Evolutionary conservation across 1,140 invertebrate genomes (phyloP), one percentile per base, ranked within the genome.

Genomic region (Dendroctonus ponderosae): DNA sequence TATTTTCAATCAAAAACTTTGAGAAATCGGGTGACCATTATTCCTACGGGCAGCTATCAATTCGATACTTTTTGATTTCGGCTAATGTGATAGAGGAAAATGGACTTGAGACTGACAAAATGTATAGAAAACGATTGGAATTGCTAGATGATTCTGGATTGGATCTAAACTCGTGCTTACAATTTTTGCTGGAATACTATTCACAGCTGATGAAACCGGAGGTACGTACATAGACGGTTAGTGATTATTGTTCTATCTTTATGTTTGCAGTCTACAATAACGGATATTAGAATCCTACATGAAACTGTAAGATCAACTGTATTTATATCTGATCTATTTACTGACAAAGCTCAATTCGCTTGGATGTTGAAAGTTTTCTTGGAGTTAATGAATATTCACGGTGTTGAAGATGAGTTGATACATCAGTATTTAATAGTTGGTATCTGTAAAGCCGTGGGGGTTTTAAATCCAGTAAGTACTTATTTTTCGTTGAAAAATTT

Each of bases 91-190:
- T 73, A 12, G 71, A 75, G 46, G 59, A 72, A 75, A 43, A 80
- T 70, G 15, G 78, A 72, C 42, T 77, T 76, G 12, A 54, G 74
- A 26, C 69, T 51, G 15, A 62, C 76, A 6, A 81, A 77, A 46
- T 80, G 71, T 54, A 70, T 73, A 41, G 72, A 74, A 42, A 78
- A 76, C 41, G 76, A 76, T 39, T 76, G 48, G 54, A 66, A n/a
- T 68, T 78, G 4, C 62, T 85, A 3, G 74, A 82, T 52, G 78
- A 80, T 7, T 82, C 81, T 58, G 87, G 87, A 2, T 81, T 94
- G 5, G 92, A 96, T 78, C 80, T 94, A 6, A 88, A 90, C 73
- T 94, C 92, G 7, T 96, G 93, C 80, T 76, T 94, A n/a, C 90
- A 91, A 74, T 89, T 94, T 71, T 78, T 94, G 0, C 81, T 94